Conservation (phyloP, 1,140 invertebrate genomes). For the Polyergus mexicanus region DNA sequence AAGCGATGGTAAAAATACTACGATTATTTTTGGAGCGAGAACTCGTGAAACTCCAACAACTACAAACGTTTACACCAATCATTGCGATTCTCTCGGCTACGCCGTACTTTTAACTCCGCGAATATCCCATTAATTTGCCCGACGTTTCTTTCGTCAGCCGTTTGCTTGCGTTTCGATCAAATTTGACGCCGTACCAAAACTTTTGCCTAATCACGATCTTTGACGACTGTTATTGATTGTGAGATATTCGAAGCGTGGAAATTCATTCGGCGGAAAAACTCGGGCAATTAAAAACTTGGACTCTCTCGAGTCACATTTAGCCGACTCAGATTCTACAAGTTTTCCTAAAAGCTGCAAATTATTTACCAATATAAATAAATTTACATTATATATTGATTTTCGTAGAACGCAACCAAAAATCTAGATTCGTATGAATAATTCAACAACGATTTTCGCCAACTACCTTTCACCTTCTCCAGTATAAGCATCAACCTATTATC, state of each 20-base stretch:
- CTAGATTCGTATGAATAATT: background rate
- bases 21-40: constrained; percentile 80
- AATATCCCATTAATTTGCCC: constrained; percentile 52
- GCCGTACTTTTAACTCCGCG: constrained; percentile 30
- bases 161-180: background rate
- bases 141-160: constrained; percentile 25
- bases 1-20: constrained; percentile 82
- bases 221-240: background rate
- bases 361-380: background rate
- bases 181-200: background rate
- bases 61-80: constrained; percentile 67
- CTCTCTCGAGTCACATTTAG: background rate
- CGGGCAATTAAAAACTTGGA: background rate
- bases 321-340: background rate
- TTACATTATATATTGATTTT: background rate
- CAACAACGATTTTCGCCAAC: background rate
- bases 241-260: background rate
- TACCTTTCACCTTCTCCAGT: background rate
- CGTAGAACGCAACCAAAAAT: constrained; percentile 19
- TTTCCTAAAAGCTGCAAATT: background rate
- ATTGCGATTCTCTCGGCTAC: constrained; percentile 15
- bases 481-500: background rate
- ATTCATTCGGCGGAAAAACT: background rate
- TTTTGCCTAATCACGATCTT: background rate
- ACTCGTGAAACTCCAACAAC: constrained; percentile 64